Evolutionary conservation across 2,113 vertebrate genomes (phyloP), one percentile per base, ranked within the genome.

Genomic region (Chaetops frenatus): DNA sequence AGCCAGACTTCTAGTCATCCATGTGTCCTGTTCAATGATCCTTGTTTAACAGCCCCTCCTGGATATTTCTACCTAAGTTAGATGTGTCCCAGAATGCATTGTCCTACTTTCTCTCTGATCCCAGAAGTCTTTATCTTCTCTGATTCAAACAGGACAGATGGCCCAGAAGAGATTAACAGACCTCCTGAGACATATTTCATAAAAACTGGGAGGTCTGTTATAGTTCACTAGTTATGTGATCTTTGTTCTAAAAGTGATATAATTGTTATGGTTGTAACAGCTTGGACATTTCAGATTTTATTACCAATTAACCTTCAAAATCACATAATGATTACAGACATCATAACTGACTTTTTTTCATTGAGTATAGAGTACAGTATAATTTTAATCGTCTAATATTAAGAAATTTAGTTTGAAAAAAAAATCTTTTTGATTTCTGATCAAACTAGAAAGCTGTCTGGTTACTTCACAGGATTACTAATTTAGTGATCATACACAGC

Each of bases 241-340:
- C 91, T 95, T 93, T 94, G 93, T 93, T 95, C 96, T 94, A 91
- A 95, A 97, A 96, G 85, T 90, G 54, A 91, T 95, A 94, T 89
- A 82, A 85, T 69, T 82, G 78, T 82, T 88, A 82, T 93, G 81
- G 94, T 83, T 78, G 51, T 67, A 96, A 96, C 95, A 96, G 93
- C 92, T 96, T 96, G 96, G 90, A 94, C 85, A 95, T 88, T 95
- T 96, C 76, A 83, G n/a, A 88, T 94, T 93, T 96, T 96, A 96
- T 92, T 95, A 67, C 51, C 88, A 83, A 97, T 97, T 96, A 96
- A 96, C 96, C 93, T 96, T 96, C 94, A 96, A 92, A 95, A 95
- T 96, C 82, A 42, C 28, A 31, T 86, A 83, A 95, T 97, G 67
- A 96, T 95, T 96, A 81, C 51, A 83, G 79, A 67, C 38, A 74